phyloP scores from a whole-genome alignment of 2,888 invertebrate genomes.

The Eudasyphora cyanicolor region DNA sequence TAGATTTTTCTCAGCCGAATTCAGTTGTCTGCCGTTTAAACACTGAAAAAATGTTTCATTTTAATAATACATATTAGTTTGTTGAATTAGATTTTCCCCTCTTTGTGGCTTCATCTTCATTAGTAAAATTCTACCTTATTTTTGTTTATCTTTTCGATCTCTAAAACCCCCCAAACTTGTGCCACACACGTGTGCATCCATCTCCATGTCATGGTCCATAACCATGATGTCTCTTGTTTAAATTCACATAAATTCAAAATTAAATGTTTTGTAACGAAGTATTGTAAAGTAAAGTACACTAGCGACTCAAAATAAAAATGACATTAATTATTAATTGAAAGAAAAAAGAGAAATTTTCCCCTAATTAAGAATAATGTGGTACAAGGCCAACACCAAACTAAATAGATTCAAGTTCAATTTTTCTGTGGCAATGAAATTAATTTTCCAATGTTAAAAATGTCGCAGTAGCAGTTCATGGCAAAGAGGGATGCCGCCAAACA shows the following conservation, averaged over 20 bases:
- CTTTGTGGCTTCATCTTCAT: not conserved
- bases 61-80: no score
- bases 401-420: slow-evolving; percentile 54
- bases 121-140: not conserved
- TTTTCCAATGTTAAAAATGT: not conserved
- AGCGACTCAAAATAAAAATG: slow-evolving; percentile 4
- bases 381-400: slow-evolving; percentile 35
- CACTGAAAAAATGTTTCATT: no score
- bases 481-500: not conserved
- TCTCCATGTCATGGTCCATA: not conserved
- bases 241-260: slow-evolving; percentile 43
- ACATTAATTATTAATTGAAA: slow-evolving; percentile 53
- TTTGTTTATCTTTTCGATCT: not conserved
- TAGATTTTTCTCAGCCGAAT: no score
- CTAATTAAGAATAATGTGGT: slow-evolving; percentile 51
- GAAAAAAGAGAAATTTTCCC: slow-evolving; percentile 34
- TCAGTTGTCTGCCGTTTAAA: no score
- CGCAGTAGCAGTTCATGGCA: not conserved
- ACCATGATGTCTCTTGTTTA: slow-evolving; percentile 7
- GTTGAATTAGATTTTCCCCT: no score
- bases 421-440: not conserved
- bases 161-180: not conserved
- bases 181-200: slow-evolving; percentile 9
- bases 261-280: slow-evolving; percentile 26
- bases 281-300: not conserved